Base-by-base conservation (phyloP, 1,140 invertebrate species). In the Rhyacophila brunnea region DNA sequence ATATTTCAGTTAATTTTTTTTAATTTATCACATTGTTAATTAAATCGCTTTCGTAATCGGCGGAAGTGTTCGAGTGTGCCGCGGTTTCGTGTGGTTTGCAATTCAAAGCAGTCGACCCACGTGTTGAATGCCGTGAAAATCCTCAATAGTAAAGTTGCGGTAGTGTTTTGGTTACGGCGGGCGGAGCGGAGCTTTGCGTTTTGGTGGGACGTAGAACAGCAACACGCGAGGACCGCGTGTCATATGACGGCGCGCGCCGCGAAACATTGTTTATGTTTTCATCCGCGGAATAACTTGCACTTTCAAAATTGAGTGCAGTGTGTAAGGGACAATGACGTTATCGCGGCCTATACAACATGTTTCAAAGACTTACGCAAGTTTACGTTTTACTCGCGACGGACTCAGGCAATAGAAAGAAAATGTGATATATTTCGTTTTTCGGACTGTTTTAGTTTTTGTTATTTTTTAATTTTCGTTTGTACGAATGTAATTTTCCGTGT, bases 381-480 rank as follows among this genome's bases (percentile, higher is more conserved):
- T 47, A 13, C 19, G 6, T 46, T 56, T n/a, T 38, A 46, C 15
- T 14, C 10, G 28, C 38, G 42, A 42, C 46, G 53, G 46, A 56
- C 44, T 47, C 36, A 32, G 11, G 11, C 28, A 47, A 46, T 56
- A 56, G 35, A 46, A 1, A 11, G 46, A 61, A 55, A 54, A 61
- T 61, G 59, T 61, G 59, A 61, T 61, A 28, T 9, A 28, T 28
- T 28, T 28, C 23, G 23, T 28, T n/a, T n/a, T n/a, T 45, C 46
- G 32, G 19, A 35, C 23, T 51, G 47, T 38, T 48, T 56, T 56
- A 56, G 17, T 38, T 11, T 38, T 40, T 51, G 49, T 57, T 53
- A 45, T 49, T 46, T 57, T 44, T 62, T 62, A 23, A 44, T 43
- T 63, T 62, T 61, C 36, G 20, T 58, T 57, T 34, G 9, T 34